phyloP scores from a whole-genome alignment of 1,140 invertebrate species.

The Formica exsecta region DNA sequence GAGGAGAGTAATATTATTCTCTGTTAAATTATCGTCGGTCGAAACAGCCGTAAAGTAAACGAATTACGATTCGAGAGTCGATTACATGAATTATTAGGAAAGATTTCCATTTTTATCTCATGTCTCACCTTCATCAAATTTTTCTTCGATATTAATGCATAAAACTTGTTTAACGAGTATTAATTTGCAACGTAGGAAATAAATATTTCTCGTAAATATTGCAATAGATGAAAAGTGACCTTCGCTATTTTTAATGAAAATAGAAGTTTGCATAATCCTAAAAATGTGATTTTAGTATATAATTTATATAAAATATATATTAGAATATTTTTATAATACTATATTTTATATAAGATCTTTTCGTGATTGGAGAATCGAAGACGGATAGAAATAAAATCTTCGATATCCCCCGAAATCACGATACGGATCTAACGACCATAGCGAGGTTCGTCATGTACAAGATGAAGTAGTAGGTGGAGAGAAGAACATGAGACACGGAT shows the following conservation, averaged over 20 bases:
- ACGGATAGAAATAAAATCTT: neutral
- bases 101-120: constrained; percentile 26
- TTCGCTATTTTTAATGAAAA: neutral
- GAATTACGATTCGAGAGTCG: constrained; percentile 22
- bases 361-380: neutral
- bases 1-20: constrained; percentile 23
- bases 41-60: constrained; percentile 52
- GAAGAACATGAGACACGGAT: constrained; percentile 37
- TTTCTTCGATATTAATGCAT: neutral
- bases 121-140: neutral
- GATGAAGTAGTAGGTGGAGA: constrained; percentile 58
- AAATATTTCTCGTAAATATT: constrained; percentile 15
- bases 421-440: constrained; percentile 7
- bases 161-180: constrained; percentile 1
- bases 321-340: neutral
- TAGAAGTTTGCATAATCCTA: neutral
- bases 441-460: neutral
- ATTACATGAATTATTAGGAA: constrained; percentile 5
- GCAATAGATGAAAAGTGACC: no score
- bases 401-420: constrained; percentile 22
- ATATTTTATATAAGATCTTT: neutral
- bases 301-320: neutral
- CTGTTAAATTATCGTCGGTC: constrained; percentile 64
- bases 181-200: neutral
- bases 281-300: neutral